Conservation (phyloP, 2,113 vertebrate genomes). For the Xiphophorus maculatus region DNA sequence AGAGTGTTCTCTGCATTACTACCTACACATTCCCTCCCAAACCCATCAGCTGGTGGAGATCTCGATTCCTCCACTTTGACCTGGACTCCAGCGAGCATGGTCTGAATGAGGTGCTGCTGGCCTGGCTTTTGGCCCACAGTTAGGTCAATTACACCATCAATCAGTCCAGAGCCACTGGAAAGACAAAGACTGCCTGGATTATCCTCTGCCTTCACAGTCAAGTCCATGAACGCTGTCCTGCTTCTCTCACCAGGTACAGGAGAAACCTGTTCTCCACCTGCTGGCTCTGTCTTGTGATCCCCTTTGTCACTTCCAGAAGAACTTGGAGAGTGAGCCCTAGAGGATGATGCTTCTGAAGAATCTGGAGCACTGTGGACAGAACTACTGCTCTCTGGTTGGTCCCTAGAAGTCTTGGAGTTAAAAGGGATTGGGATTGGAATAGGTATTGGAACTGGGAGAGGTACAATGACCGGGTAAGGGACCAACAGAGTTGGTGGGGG, state of each 20-base stretch:
- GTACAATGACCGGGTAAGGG: conserved; percentile 97
- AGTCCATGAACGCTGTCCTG: conserved; percentile 86
- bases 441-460: conserved; percentile 94
- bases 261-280: conserved; percentile 82
- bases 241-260: conserved; percentile 82
- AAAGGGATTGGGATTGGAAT: conserved; percentile 96
- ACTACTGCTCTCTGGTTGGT: conserved; percentile 86
- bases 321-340: conserved; percentile 81
- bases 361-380: conserved; percentile 86
- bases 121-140: conserved; percentile 90
- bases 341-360: conserved; percentile 82
- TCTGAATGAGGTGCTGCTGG: conserved; percentile 93
- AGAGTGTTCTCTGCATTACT: conserved; percentile 64
- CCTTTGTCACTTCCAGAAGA: conserved; percentile 71
- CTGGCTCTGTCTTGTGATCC: conserved; percentile 85
- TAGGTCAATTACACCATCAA: conserved; percentile 95
- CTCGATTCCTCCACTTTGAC: conserved; percentile 86
- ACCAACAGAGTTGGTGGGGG: conserved; percentile 96
- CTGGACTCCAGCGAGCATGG: conserved; percentile 84
- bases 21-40: conserved; percentile 50
- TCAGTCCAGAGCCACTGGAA: conserved; percentile 78
- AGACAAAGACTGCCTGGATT: conserved; percentile 80
- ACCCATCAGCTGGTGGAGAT: conserved; percentile 52
- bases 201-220: conserved; percentile 89
- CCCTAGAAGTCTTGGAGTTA: conserved; percentile 87